phyloP scores from a whole-genome alignment of 2,797 vertebrate genomes.

The Chelon labrosus region DNA sequence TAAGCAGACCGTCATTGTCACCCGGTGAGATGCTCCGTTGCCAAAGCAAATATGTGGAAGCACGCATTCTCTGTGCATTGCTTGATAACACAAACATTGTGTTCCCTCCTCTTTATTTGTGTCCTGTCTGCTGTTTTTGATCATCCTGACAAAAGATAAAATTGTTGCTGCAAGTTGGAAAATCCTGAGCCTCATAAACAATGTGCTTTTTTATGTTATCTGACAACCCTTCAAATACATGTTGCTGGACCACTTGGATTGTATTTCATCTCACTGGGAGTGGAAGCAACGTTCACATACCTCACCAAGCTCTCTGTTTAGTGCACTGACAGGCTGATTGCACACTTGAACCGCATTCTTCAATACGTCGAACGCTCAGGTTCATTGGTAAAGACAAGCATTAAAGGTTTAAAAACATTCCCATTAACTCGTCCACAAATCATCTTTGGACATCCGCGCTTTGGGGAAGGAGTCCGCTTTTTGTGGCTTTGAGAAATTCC shows the following conservation, averaged over 20 bases:
- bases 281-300: slow-evolving; percentile 2
- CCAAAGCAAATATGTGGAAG: not conserved
- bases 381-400: not conserved
- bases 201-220: not conserved
- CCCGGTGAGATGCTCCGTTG: too few species aligned
- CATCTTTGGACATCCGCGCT: not conserved
- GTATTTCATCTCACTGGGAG: slow-evolving; percentile 9
- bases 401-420: not conserved
- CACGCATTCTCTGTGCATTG: not conserved
- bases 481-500: slow-evolving; percentile 18
- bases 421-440: not conserved
- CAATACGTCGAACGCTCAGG: too few species aligned
- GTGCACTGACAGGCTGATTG: not conserved
- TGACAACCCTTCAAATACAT: not conserved
- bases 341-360: not conserved
- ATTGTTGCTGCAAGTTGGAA: not conserved
- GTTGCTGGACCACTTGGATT: slow-evolving; percentile 4
- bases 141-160: not conserved
- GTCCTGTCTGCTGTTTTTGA: not conserved
- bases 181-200: not conserved
- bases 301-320: not conserved
- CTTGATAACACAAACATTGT: not conserved
- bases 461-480: slow-evolving; percentile 21
- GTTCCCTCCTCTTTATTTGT: not conserved
- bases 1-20: not conserved